These are phyloP conservation scores for Aphidius gifuensis DNA, from an alignment of 1,140 invertebrate species.

Conservation along the genomic window DNA sequence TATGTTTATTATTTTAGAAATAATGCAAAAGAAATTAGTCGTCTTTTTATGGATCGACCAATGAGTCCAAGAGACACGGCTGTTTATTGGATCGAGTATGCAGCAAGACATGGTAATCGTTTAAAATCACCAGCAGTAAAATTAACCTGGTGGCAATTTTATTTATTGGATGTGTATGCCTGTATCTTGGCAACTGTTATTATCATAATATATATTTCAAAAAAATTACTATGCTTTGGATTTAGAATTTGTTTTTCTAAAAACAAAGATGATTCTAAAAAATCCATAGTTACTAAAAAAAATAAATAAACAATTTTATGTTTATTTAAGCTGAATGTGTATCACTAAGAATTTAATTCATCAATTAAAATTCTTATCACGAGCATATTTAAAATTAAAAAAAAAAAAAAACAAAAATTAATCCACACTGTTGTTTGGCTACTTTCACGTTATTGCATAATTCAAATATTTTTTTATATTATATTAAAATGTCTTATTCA, in stretches of 20 bases:
- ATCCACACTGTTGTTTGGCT: too few species aligned
- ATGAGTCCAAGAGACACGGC: slow-evolving; percentile 17
- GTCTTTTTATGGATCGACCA: slow-evolving; percentile 30
- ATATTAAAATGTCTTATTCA: too few species aligned
- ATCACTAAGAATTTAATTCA: too few species aligned
- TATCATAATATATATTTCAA: neutral
- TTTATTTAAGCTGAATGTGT: too few species aligned
- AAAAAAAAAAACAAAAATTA: too few species aligned
- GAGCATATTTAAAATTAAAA: too few species aligned
- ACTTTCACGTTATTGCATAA: too few species aligned
- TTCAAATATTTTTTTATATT: too few species aligned
- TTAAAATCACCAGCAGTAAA: slow-evolving; percentile 3
- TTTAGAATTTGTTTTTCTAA: neutral
- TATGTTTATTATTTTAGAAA: slow-evolving; percentile 8
- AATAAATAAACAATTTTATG: too few species aligned
- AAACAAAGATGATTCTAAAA: neutral
- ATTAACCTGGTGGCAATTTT: slow-evolving; percentile 1
- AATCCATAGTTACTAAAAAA: neutral
- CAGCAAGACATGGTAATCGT: neutral
- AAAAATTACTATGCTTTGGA: neutral
- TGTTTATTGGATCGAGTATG: slow-evolving; percentile 1
- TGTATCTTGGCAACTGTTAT: neutral
- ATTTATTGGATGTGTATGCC: slow-evolving; percentile 3
- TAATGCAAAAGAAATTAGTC: slow-evolving; percentile 16
- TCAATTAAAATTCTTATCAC: too few species aligned